Evolutionary conservation across 2,113 vertebrate species (phyloP), one percentile per base, ranked within the genome.

Genomic region (Neomonachus schauinslandi): DNA sequence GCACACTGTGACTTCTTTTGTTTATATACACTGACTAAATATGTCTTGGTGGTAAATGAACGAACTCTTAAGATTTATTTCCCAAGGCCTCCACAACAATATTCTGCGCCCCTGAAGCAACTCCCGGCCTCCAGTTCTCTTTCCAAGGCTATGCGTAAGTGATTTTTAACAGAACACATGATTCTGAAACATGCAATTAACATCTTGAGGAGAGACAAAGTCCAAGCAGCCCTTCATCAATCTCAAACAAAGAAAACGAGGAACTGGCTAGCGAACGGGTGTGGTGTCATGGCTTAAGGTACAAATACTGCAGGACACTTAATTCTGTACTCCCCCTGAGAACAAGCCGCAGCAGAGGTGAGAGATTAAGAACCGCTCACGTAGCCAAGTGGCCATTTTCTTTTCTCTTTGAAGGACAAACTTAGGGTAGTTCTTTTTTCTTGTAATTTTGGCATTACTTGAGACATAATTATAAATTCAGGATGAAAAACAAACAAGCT

Each of bases 21-120:
- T 98, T 98, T 98, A 98, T 84, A 97, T 71, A 98, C 89, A 97
- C 51, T 87, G 94, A 97, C 97, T 59, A 97, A 98, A 92, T 94
- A 97, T 55, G 96, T 97, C 97, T 98, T 97, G 92, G 97, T 98
- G 98, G 98, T 98, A 98, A 98, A 97, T 96, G 98, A 98, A 98
- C 84, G 96, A 91, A 96, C 96, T 97, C 81, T 93, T 36, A 84
- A 92, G 46, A 98, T 97, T 98, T 98, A 95, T 97, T 98, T 98
- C 98, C 88, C 97, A 98, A 2, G 0, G 95, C 94, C 95, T 98
- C 97, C 97, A 97, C 97, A 98, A 93, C 86, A 88, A 74, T 97
- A 89, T 96, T 98, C 94, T 91, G 74, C 89, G 98, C 95, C 95
- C 97, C 97, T 97, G 96, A 95, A 98, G 98, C 0, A 0, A 91